These are phyloP conservation scores for Lepidostoma basale DNA, from an alignment of 1,140 invertebrate species.

Conservation along the genomic window DNA sequence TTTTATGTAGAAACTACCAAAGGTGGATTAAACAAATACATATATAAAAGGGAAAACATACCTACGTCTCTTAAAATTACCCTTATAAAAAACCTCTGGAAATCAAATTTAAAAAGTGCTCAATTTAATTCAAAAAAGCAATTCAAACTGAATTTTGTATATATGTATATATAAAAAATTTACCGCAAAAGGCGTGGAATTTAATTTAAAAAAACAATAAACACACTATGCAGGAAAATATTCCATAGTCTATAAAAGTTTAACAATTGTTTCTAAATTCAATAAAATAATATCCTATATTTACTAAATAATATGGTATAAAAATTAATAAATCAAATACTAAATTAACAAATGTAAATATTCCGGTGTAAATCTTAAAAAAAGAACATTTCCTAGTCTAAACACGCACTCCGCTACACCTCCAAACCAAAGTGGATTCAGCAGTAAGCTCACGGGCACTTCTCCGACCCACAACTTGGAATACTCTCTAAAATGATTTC, in stretches of 20 bases:
- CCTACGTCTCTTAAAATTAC: no score
- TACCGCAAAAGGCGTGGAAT: no score
- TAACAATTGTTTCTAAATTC: not conserved
- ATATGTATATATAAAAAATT: no score
- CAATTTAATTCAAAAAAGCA: no score
- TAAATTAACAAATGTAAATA: not conserved
- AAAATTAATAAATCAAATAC: constrained; percentile 17
- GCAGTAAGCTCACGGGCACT: not conserved
- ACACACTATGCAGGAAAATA: not conserved
- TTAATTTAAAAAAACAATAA: no score
- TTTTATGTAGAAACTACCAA: constrained; percentile 2
- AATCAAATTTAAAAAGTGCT: no score
- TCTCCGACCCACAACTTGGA: not conserved
- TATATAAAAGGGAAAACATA: no score
- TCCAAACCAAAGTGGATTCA: not conserved
- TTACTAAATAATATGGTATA: constrained; percentile 20
- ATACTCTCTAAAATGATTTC: not conserved
- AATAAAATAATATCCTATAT: constrained; percentile 4
- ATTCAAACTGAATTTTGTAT: no score
- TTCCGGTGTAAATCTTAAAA: not conserved
- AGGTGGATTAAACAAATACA: constrained; percentile 10
- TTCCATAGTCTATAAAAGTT: not conserved
- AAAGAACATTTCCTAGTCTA: constrained; percentile 6
- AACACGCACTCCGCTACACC: not conserved
- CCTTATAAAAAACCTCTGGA: no score